Conservation (phyloP, 2,797 vertebrate species). For the Sebastolobus alascanus region DNA sequence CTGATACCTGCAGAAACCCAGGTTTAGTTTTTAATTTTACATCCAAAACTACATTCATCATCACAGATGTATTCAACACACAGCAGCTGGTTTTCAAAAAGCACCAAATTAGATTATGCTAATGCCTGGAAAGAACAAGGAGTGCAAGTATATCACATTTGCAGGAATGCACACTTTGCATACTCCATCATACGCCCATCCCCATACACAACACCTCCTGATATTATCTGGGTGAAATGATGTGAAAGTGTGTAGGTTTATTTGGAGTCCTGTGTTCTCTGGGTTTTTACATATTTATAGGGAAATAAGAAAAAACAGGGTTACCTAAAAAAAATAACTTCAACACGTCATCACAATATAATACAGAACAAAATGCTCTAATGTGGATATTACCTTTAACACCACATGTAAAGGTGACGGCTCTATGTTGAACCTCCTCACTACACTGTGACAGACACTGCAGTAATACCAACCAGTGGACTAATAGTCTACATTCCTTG, state of each 20-base stretch:
- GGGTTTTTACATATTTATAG: not conserved
- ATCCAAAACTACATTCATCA: not conserved
- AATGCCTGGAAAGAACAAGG: not conserved
- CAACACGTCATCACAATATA: not conserved
- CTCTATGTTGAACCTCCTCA: not conserved
- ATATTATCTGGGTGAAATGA: too few species aligned
- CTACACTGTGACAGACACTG: not conserved
- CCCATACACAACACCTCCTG: too few species aligned
- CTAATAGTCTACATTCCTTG: not conserved
- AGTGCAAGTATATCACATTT: not conserved
- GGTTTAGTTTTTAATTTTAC: not conserved
- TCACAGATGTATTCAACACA: not conserved
- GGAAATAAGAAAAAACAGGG: not conserved
- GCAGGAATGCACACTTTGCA: too few species aligned
- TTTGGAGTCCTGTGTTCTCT: not conserved
- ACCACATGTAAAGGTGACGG: not conserved
- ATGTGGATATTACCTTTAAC: not conserved
- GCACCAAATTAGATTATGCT: not conserved
- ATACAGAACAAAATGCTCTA: not conserved
- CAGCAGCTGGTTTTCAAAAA: not conserved
- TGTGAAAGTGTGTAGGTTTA: too few species aligned
- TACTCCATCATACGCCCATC: too few species aligned
- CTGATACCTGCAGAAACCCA: not conserved
- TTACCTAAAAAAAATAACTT: not conserved
- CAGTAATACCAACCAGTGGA: slow-evolving; percentile 19